These are phyloP conservation scores for Entelurus aequoreus DNA, from an alignment of 2,113 vertebrate genomes.

Conservation along the genomic window DNA sequence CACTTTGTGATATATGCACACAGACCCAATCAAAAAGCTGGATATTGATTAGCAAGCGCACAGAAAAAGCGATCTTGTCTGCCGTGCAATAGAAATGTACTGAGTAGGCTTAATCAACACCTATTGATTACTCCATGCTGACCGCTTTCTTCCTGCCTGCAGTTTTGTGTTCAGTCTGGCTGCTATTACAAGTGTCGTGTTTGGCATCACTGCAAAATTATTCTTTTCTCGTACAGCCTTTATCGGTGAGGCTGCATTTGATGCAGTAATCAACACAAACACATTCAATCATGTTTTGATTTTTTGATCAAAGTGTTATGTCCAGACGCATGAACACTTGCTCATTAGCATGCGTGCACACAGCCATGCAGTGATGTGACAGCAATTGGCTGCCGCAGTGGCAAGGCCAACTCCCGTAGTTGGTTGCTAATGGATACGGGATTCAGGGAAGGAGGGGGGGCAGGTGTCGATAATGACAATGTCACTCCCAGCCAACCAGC, in stretches of 20 bases:
- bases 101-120: slow-evolving; percentile 60
- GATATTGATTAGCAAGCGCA: slow-evolving; percentile 56
- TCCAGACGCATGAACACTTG: slow-evolving; percentile 46
- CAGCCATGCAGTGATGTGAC: slow-evolving; percentile 61
- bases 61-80: slow-evolving; percentile 40
- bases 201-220: slow-evolving; percentile 5
- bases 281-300: slow-evolving; percentile 19
- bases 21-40: slow-evolving; percentile 45
- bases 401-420: slow-evolving; percentile 58
- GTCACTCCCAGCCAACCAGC: slow-evolving; percentile 62
- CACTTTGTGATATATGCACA: slow-evolving; percentile 45
- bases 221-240: slow-evolving; percentile 19
- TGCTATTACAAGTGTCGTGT: slow-evolving; percentile 14
- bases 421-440: slow-evolving; percentile 76
- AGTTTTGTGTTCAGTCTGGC: slow-evolving; percentile 25
- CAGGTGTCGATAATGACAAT: slow-evolving; percentile 66
- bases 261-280: slow-evolving; percentile 49
- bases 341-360: slow-evolving; percentile 67
- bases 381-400: slow-evolving; percentile 64
- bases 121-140: slow-evolving; percentile 59
- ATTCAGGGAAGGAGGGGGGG: slow-evolving; percentile 55
- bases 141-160: slow-evolving; percentile 34
- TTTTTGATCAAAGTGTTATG: neutral
- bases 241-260: slow-evolving; percentile 41
- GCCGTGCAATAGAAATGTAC: slow-evolving; percentile 54